Evolutionary conservation across 2,113 vertebrate genomes (phyloP).

Genomic region (Butastur rufipennis): DNA sequence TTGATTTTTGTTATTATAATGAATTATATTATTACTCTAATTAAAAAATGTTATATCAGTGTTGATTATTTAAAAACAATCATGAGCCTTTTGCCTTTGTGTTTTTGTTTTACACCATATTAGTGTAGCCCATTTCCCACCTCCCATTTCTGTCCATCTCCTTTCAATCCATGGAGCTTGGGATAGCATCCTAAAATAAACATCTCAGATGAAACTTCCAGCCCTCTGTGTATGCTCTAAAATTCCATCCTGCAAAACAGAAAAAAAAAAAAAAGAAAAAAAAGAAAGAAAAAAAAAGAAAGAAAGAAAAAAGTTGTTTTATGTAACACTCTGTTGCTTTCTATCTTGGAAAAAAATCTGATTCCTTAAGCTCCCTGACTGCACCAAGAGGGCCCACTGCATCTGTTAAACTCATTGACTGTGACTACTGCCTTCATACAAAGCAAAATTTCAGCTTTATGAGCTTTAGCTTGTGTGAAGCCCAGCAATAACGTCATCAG

Average conservation of each 20-base stretch:
- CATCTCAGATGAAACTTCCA: neutral
- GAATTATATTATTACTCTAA: neutral
- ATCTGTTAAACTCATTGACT: constrained; percentile 50
- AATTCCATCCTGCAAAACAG: neutral
- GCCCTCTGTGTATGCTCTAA: neutral
- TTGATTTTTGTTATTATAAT: neutral
- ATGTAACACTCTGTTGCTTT: neutral
- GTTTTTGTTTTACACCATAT: neutral
- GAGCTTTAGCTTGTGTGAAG: constrained; percentile 4
- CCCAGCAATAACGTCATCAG: constrained; percentile 19
- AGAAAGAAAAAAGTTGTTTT: neutral
- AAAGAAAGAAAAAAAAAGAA: neutral
- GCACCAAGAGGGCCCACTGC: neutral
- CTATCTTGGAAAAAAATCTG: neutral
- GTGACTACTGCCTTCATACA: neutral
- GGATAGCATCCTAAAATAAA: neutral
- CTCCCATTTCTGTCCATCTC: neutral
- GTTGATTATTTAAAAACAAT: neutral
- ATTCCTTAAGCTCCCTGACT: neutral
- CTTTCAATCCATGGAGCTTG: neutral
- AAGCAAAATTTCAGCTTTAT: constrained; percentile 20
- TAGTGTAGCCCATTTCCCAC: neutral
- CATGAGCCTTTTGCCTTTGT: neutral
- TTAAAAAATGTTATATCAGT: neutral
- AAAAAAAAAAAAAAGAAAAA: neutral